Conservation (phyloP, 1,140 invertebrate species). For the Diabrotica virgifera region DNA sequence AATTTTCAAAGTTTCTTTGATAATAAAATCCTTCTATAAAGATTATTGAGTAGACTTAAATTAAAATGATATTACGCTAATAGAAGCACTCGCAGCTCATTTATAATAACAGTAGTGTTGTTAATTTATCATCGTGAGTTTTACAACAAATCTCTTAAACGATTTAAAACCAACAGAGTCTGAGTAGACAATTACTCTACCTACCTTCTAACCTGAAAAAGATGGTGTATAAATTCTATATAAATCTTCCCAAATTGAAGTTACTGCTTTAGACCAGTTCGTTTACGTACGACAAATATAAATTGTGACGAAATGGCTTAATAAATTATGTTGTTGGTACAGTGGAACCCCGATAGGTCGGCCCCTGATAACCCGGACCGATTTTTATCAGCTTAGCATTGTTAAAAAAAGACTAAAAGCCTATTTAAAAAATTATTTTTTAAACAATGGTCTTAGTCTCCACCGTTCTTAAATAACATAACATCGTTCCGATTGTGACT, state of each 20-base stretch:
- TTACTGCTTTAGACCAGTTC: background rate
- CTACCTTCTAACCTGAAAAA: background rate
- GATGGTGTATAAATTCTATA: background rate
- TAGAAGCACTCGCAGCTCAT: background rate
- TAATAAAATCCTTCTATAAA: too few species aligned
- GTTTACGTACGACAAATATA: background rate
- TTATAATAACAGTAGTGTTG: background rate
- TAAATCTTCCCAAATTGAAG: constrained; percentile 9
- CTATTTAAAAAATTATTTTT: too few species aligned
- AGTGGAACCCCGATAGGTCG: too few species aligned
- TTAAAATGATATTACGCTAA: too few species aligned
- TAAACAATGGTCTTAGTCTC: too few species aligned
- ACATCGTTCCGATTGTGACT: too few species aligned
- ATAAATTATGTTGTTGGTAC: background rate
- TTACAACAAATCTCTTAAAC: background rate
- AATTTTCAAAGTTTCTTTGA: too few species aligned
- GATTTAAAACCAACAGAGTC: constrained; percentile 12
- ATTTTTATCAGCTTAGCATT: too few species aligned
- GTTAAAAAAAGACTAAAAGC: too few species aligned
- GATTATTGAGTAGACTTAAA: too few species aligned
- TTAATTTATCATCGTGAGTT: background rate
- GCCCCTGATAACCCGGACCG: too few species aligned
- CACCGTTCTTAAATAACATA: too few species aligned
- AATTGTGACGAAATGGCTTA: background rate
- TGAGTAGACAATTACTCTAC: constrained; percentile 10